Percentiles rank a stretch among this genome's conserved stretches.
phyloP scores from a whole-genome alignment of 2,113 vertebrate genomes.

The Gorilla gorilla region DNA sequence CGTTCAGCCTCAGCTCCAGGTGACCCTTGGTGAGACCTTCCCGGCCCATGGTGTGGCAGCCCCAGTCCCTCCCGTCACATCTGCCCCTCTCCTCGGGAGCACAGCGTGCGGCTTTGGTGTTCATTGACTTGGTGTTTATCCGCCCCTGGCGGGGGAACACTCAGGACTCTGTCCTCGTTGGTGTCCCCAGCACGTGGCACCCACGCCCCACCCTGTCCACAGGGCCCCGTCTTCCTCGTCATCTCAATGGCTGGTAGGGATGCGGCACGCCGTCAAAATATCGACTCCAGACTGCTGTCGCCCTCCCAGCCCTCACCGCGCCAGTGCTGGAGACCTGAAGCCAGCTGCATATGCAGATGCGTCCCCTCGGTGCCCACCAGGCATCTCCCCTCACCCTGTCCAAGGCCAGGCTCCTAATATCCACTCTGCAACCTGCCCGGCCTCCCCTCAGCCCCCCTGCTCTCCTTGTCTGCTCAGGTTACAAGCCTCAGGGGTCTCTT shows the following conservation, averaged over 20 bases:
- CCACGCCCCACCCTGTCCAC: no score
- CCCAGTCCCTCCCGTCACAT: neutral
- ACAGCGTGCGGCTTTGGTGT: accelerated
- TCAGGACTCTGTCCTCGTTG: neutral
- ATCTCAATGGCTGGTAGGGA: no score
- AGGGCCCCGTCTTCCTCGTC: neutral
- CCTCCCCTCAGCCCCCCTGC: neutral
- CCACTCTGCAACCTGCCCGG: neutral
- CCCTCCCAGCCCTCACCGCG: neutral
- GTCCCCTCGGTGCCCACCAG: neutral
- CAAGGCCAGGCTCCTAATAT: neutral
- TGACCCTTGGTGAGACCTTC: neutral
- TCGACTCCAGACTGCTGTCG: neutral
- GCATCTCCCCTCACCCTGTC: neutral
- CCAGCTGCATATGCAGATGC: accelerated
- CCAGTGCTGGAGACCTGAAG: neutral
- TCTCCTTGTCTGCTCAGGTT: neutral
- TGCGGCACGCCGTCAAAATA: neutral
- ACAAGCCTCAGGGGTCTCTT: no score
- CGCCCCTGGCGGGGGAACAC: neutral
- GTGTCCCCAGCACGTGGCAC: neutral
- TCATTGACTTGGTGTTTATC: neutral
- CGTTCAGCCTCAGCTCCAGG: neutral
- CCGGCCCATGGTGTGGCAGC: accelerated
- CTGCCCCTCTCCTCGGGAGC: neutral